A percentile compares a stretch with the other conserved stretches of the same genome.
phyloP scores from a whole-genome alignment of 2,888 invertebrate genomes.

The Chesias legatella region DNA sequence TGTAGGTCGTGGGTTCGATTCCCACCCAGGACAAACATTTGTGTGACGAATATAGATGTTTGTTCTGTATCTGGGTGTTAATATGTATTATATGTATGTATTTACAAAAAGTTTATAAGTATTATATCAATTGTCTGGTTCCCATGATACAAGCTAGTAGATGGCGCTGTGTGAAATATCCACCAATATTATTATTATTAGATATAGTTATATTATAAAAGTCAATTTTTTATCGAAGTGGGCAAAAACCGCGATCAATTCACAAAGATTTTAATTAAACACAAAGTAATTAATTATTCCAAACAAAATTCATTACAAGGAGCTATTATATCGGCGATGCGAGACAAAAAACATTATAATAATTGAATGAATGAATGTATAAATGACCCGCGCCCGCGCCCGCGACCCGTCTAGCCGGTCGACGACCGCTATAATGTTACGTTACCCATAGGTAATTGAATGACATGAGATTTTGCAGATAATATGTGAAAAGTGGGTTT shows the following conservation, averaged over 20 bases:
- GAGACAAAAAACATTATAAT: conserved; percentile 30
- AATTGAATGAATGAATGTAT: conserved; percentile 28
- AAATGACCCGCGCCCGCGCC: conserved; percentile 45
- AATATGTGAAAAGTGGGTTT: conserved; percentile 21
- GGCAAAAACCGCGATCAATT: conserved; percentile 10
- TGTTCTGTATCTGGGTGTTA: too few species aligned
- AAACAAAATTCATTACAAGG: conserved; percentile 23
- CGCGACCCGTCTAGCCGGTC: conserved; percentile 30
- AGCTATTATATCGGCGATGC: conserved; percentile 26
- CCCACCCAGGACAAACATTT: too few species aligned
- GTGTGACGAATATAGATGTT: too few species aligned
- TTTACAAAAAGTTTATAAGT: too few species aligned
- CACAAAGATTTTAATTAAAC: conserved; percentile 14
- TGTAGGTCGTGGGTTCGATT: too few species aligned
- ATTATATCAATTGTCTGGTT: too few species aligned
- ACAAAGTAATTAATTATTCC: conserved; percentile 21
- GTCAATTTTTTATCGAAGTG: conserved; percentile 1
- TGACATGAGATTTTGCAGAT: conserved; percentile 21
- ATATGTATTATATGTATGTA: too few species aligned
- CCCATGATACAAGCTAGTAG: too few species aligned
- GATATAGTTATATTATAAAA: too few species aligned
- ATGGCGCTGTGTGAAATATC: too few species aligned
- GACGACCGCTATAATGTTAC: conserved; percentile 39
- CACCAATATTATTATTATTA: too few species aligned
- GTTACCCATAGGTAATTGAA: conserved; percentile 21